A percentile compares a stretch with the other conserved stretches of the same genome.
These are phyloP conservation scores for Phalanger gymnotis DNA, from an alignment of 2,797 vertebrate species.

Conservation along the genomic window DNA sequence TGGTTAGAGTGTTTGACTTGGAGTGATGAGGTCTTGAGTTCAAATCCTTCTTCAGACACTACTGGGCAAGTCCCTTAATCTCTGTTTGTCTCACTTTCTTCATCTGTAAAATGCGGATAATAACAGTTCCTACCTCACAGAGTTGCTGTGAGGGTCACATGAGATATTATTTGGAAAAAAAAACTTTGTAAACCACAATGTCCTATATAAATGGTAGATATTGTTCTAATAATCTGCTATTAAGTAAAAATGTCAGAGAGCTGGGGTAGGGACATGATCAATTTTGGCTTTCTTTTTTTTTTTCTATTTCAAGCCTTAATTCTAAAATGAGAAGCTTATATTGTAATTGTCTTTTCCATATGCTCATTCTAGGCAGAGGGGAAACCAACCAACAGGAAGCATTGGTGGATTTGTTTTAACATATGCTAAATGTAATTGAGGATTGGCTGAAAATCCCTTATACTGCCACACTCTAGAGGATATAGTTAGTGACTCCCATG, in stretches of 20 bases:
- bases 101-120: neutral
- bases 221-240: neutral
- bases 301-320: constrained; percentile 46
- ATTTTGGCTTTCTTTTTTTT: constrained; percentile 42
- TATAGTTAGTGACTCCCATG: constrained; percentile 55
- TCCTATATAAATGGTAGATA: neutral
- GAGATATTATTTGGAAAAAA: neutral
- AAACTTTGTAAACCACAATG: neutral
- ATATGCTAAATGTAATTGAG: constrained; percentile 62
- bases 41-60: neutral
- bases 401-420: constrained; percentile 64
- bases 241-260: neutral
- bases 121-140: neutral
- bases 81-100: neutral
- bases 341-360: constrained; percentile 49
- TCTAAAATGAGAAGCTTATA: constrained; percentile 56
- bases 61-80: neutral
- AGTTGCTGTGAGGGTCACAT: neutral
- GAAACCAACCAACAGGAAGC: constrained; percentile 58
- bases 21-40: neutral
- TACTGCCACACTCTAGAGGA: constrained; percentile 43
- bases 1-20: neutral
- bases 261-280: neutral
- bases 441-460: constrained; percentile 56
- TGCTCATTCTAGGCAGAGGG: constrained; percentile 63